Evolutionary conservation across 2,888 invertebrate species (phyloP).

Genomic region (Steinernema scapterisci): DNA sequence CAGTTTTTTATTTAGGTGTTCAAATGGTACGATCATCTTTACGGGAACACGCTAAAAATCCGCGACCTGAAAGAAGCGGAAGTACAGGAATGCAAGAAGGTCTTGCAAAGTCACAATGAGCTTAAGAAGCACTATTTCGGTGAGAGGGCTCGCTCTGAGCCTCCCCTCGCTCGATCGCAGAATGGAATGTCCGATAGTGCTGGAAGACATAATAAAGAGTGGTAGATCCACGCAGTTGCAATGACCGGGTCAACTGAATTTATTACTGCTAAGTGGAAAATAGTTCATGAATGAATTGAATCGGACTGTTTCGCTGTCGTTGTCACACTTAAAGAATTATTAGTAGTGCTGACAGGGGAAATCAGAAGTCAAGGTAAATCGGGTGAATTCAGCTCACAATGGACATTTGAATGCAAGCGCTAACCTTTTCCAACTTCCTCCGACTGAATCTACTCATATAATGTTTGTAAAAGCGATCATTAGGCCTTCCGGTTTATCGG

Average conservation of each 20-base stretch:
- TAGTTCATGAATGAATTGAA: too few species aligned
- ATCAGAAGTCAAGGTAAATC: too few species aligned
- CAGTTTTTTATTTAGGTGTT: not conserved
- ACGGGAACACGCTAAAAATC: constrained; percentile 3
- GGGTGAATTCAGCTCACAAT: too few species aligned
- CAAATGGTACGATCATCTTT: constrained; percentile 26
- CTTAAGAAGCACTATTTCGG: not conserved
- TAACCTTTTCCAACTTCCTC: too few species aligned
- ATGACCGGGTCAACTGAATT: not conserved
- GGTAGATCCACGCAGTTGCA: not conserved
- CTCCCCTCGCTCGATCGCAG: not conserved
- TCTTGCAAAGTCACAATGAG: not conserved
- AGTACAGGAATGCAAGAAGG: not conserved
- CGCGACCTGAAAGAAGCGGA: constrained; percentile 8
- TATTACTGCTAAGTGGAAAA: not conserved
- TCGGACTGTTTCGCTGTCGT: too few species aligned
- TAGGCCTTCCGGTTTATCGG: too few species aligned
- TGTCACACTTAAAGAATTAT: too few species aligned
- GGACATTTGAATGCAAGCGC: too few species aligned
- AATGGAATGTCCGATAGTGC: not conserved
- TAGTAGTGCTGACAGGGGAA: too few species aligned
- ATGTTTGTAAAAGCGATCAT: too few species aligned
- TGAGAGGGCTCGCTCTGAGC: not conserved
- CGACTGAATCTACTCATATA: too few species aligned
- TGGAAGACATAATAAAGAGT: not conserved